Percentiles rank a stretch among this genome's conserved stretches.
Conservation (phyloP, 2,113 vertebrate species). For the Bufo gargarizans region DNA sequence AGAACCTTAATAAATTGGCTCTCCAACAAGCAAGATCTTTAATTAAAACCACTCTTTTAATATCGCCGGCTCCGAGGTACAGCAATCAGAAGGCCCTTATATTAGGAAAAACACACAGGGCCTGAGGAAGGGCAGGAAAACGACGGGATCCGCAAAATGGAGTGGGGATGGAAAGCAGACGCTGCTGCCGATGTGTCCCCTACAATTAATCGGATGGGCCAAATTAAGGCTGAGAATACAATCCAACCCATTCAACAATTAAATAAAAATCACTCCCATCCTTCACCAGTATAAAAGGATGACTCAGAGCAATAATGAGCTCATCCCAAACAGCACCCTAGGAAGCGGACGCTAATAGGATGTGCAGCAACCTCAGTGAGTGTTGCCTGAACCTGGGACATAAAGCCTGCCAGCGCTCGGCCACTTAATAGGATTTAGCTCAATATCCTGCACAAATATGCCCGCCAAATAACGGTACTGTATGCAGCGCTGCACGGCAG, state of each 20-base stretch:
- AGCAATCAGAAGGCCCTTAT: slow-evolving; percentile 1
- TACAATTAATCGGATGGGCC: slow-evolving; percentile 36
- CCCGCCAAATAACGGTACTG: slow-evolving; percentile 49
- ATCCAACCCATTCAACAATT: slow-evolving; percentile 1
- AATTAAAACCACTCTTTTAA: slow-evolving; percentile 48
- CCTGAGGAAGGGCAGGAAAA: slow-evolving; percentile 59
- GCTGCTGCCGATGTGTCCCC: slow-evolving; percentile 18
- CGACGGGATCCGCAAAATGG: neutral
- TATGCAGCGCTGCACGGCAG: slow-evolving; percentile 52
- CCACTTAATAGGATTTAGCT: slow-evolving; percentile 58
- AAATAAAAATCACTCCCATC: slow-evolving; percentile 42
- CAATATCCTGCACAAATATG: slow-evolving; percentile 53
- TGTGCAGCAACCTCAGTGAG: slow-evolving; percentile 52
- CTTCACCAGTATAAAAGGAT: slow-evolving; percentile 32
- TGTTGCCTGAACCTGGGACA: slow-evolving; percentile 58
- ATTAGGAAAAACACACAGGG: slow-evolving; percentile 61
- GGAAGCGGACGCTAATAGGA: slow-evolving; percentile 61
- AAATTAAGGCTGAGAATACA: slow-evolving; percentile 29
- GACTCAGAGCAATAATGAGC: slow-evolving; percentile 65
- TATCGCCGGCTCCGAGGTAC: neutral
- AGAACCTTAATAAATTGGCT: slow-evolving; percentile 37
- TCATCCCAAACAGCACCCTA: slow-evolving; percentile 62
- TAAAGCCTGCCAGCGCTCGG: slow-evolving; percentile 62
- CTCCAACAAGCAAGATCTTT: slow-evolving; percentile 47
- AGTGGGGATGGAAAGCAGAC: slow-evolving; percentile 40